Conservation (phyloP, 2,797 vertebrate genomes). For the Enteromius anoplus region DNA sequence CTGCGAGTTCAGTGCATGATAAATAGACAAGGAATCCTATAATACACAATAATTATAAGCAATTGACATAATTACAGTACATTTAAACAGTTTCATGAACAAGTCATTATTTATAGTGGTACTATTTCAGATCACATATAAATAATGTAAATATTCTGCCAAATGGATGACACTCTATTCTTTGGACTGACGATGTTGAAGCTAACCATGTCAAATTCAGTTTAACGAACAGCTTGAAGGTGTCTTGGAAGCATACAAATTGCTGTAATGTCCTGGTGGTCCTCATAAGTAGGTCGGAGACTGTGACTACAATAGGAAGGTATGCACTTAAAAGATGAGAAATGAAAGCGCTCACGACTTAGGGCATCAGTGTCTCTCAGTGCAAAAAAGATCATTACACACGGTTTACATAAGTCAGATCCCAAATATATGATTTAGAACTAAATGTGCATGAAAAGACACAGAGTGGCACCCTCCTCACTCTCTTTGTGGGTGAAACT, state of each 20-base stretch:
- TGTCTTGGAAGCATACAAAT: conserved; percentile 24
- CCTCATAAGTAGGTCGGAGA: conserved; percentile 3
- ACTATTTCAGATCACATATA: neutral
- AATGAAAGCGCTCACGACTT: conserved; percentile 10
- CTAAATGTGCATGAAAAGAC: neutral
- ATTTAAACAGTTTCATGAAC: neutral
- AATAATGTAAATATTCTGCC: neutral
- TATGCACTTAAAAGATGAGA: conserved; percentile 15
- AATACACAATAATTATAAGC: neutral
- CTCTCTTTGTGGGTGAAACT: neutral
- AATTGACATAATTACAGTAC: conserved; percentile 3
- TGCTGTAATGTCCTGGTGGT: conserved; percentile 3
- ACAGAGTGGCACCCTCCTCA: neutral
- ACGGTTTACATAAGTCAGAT: neutral
- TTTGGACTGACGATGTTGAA: neutral
- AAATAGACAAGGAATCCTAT: neutral
- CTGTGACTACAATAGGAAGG: conserved; percentile 12
- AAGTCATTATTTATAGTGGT: neutral
- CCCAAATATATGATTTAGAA: neutral
- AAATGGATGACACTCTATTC: neutral
- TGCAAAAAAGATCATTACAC: conserved; percentile 5
- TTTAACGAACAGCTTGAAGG: conserved; percentile 5
- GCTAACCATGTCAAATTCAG: neutral
- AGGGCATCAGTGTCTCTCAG: conserved; percentile 15
- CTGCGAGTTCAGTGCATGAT: neutral